These are phyloP conservation scores for Epistrophe eligans DNA, from an alignment of 2,888 invertebrate species.

Conservation along the genomic window DNA sequence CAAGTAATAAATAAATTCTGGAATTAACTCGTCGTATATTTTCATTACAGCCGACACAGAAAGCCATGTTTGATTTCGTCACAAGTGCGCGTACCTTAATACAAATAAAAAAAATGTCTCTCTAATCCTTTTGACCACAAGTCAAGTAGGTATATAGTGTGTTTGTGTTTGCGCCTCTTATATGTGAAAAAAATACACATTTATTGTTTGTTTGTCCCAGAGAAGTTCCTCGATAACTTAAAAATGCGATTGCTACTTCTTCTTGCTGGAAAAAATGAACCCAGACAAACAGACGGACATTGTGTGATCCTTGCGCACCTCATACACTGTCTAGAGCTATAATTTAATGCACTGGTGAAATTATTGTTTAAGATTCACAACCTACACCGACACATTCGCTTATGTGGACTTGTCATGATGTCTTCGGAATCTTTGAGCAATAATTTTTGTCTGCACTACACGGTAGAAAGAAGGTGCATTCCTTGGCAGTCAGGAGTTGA, in stretches of 20 bases:
- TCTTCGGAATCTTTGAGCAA: conserved; percentile 42
- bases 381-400: conserved; percentile 60
- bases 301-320: conserved; percentile 26
- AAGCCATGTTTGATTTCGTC: conserved; percentile 84
- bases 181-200: conserved; percentile 2
- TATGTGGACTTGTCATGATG: conserved; percentile 68
- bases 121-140: conserved; percentile 69
- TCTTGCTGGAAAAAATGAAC: conserved; percentile 20
- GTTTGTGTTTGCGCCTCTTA: conserved; percentile 10
- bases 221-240: conserved; percentile 48
- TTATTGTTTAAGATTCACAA: conserved; percentile 74
- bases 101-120: conserved; percentile 81
- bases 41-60: conserved; percentile 84
- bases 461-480: conserved; percentile 56
- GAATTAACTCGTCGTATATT: conserved; percentile 84
- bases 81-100: conserved; percentile 82
- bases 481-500: conserved; percentile 69
- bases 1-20: conserved; percentile 83
- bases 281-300: conserved; percentile 16
- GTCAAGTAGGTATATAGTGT: not conserved
- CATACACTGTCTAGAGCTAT: conserved; percentile 57
- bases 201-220: conserved; percentile 44
- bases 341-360: conserved; percentile 71
- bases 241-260: conserved; percentile 49
- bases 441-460: conserved; percentile 46